Conservation (phyloP, 2,797 vertebrate species). For the Lutjanus campechanus region DNA sequence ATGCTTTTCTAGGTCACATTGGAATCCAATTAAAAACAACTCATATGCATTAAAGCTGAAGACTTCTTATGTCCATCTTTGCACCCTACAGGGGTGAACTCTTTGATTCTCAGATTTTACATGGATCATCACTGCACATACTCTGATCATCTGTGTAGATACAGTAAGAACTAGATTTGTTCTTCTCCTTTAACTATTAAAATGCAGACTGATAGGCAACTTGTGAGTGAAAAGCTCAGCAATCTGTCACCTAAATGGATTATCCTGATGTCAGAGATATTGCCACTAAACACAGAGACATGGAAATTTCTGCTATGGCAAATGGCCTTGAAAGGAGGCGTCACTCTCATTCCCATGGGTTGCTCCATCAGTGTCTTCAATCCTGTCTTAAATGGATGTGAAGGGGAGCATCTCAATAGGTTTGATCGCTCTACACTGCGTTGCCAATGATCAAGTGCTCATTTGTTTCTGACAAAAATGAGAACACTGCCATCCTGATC, state of each 20-base stretch:
- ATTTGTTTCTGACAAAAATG: constrained; percentile 57
- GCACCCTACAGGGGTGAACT: neutral
- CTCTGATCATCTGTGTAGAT: constrained; percentile 19
- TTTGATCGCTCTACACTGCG: constrained; percentile 39
- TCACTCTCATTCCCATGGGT: constrained; percentile 50
- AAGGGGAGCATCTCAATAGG: constrained; percentile 50
- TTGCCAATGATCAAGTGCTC: constrained; percentile 44
- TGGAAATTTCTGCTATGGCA: constrained; percentile 66
- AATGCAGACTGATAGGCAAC: constrained; percentile 74
- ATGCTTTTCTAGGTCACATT: constrained; percentile 9
- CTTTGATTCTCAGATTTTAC: neutral
- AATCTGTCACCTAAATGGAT: constrained; percentile 79
- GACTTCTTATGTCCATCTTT: neutral
- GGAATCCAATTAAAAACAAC: constrained; percentile 21
- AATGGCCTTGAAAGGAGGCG: constrained; percentile 58
- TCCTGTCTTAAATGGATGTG: constrained; percentile 50
- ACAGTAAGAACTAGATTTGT: constrained; percentile 34
- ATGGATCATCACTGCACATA: constrained; percentile 1
- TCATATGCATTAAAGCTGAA: constrained; percentile 1
- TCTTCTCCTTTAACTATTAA: constrained; percentile 64
- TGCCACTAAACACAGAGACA: constrained; percentile 69
- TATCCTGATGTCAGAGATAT: constrained; percentile 68
- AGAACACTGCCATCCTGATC: constrained; percentile 9
- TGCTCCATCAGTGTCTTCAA: constrained; percentile 58
- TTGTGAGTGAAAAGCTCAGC: constrained; percentile 79